Evolutionary conservation across 2,888 invertebrate genomes (phyloP).

Genomic region (Theretra japonica): DNA sequence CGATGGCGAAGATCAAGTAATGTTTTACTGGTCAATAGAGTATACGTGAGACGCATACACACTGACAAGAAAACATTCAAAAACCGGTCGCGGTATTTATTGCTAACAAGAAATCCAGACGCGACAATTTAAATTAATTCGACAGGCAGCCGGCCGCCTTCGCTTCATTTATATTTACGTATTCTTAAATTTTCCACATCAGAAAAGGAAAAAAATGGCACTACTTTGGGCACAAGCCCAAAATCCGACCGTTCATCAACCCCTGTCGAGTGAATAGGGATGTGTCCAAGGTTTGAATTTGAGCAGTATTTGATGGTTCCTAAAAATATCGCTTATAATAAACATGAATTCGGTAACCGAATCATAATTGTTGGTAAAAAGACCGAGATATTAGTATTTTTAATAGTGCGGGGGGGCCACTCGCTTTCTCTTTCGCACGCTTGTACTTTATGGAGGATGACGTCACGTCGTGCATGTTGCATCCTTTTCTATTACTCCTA

Average conservation of each 20-base stretch:
- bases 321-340: too few relatives aligned
- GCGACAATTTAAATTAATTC: neutral
- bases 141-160: slow-evolving; percentile 11
- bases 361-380: too few relatives aligned
- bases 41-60: neutral
- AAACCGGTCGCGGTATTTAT: slow-evolving; percentile 7
- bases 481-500: too few relatives aligned
- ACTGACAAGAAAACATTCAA: neutral
- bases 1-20: neutral
- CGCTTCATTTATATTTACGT: slow-evolving; percentile 2
- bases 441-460: too few relatives aligned
- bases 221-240: neutral
- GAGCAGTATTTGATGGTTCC: too few relatives aligned
- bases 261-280: neutral
- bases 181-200: neutral
- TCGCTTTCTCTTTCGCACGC: too few relatives aligned
- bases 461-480: too few relatives aligned
- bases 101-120: slow-evolving; percentile 13
- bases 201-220: neutral
- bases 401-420: too few relatives aligned
- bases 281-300: too few relatives aligned
- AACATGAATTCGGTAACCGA: too few relatives aligned
- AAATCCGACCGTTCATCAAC: neutral
- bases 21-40: neutral
- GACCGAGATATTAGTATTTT: too few relatives aligned